Base-by-base conservation (phyloP, 1,140 invertebrate genomes). In the Riptortus pedestris region DNA sequence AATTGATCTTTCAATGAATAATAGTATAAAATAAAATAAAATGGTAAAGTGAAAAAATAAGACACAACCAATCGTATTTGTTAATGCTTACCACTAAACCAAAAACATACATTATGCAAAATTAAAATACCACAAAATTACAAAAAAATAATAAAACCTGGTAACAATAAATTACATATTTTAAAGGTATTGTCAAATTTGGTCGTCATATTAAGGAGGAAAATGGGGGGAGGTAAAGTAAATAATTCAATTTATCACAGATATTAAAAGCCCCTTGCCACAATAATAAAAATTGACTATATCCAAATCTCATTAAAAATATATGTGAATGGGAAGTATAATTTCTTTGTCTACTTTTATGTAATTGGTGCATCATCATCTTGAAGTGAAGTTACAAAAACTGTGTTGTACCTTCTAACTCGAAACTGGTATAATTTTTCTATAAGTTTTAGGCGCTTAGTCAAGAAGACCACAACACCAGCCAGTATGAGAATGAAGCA, bases 291-390 rank as follows among this genome's bases (percentile, higher is more conserved):
- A 55, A 55, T 55, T 55, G 51, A 55, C 51, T 55, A 55, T 24
- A 55, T 18, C 45, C 45, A 47, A 3, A 20, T n/a, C 45, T 55
- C 31, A 38, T 55, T 55, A 55, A 55, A 55, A 55, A 55, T 55
- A 55, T 55, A 55, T 55, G 26, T 22, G 24, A 24, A 55, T 55
- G 26, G 16, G 24, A 55, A 26, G 12, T 24, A 12, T 7, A 38
- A 38, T 38, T 5, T 5, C 31, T 7, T 38, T 14, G 14, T 38
- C 31, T 14, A 7, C 24, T 18, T 12, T 26, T 55, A 55, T 55
- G 51, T 55, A 7, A 59, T 59, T 59, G 57, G 57, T 59, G 57
- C 57, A 33, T 59, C 57, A 33, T 59, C 57, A 33, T 59, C 57
- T 33, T 59, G 28, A 14, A 59, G 16, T 18, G 57, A 59, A 7